These are phyloP conservation scores for Spodoptera exigua DNA, from an alignment of 2,888 invertebrate species.

Conservation along the genomic window DNA sequence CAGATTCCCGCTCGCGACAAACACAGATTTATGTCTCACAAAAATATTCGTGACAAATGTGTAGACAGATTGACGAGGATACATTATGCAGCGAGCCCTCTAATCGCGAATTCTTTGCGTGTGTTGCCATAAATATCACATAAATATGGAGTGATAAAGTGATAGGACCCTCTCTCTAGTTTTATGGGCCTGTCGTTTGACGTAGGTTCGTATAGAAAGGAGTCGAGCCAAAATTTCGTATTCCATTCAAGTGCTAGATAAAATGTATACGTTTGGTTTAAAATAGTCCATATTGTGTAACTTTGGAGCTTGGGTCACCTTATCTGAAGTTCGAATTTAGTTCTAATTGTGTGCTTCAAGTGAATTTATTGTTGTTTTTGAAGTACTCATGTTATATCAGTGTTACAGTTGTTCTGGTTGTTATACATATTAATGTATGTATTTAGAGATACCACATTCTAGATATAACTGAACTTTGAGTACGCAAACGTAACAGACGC, in stretches of 20 bases:
- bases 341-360: neutral
- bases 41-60: slow-evolving; percentile 28
- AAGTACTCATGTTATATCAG: too few species aligned
- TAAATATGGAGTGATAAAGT: slow-evolving; percentile 55
- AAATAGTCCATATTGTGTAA: slow-evolving; percentile 29
- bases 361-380: slow-evolving; percentile 3
- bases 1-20: slow-evolving; percentile 9
- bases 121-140: slow-evolving; percentile 47
- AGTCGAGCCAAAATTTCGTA: slow-evolving; percentile 53
- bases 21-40: slow-evolving; percentile 16
- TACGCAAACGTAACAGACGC: too few species aligned
- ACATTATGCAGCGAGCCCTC: slow-evolving; percentile 34
- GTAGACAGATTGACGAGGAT: slow-evolving; percentile 41
- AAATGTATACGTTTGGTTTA: slow-evolving; percentile 44
- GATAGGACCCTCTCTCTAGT: slow-evolving; percentile 42
- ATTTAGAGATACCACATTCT: too few species aligned
- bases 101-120: slow-evolving; percentile 49
- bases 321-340: slow-evolving; percentile 15
- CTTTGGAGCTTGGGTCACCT: slow-evolving; percentile 22
- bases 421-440: too few species aligned
- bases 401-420: too few species aligned
- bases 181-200: slow-evolving; percentile 43
- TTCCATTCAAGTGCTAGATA: slow-evolving; percentile 47
- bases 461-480: too few species aligned
- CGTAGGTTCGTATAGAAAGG: slow-evolving; percentile 26